Base-by-base conservation (phyloP, 2,888 invertebrate genomes). In the Andrena minutula region DNA sequence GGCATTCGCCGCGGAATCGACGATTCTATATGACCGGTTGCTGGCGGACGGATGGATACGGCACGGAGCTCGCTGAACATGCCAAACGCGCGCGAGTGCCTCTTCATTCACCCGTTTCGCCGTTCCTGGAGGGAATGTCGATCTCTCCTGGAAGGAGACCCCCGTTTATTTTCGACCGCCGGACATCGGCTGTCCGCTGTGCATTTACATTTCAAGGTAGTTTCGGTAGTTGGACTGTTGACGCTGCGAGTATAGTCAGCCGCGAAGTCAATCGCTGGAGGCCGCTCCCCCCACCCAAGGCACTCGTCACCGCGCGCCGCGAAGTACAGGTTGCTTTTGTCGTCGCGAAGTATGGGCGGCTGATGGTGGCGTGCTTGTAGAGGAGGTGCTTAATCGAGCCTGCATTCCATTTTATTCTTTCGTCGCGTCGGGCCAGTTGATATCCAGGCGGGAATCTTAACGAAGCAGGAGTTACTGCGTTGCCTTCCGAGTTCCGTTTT, bases 1-100 rank as follows among this genome's bases (percentile, higher is more conserved):
- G 86, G 89, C 85, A 90, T 89, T 89, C 89, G 85, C 78, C 77
- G 85, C 82, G 88, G 90, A 89, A 89, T 89, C 88, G 89, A 77
- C 73, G 72, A 73, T 49, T 84, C 82, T 77, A 82, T 86, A 79
- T 84, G 82, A 84, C 72, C 84, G 84, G 82, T 41, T 77, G 84
- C 69, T 77, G 84, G 65, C 77, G 83, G 41, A 81, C 76, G 80
- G 81, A 85, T 81, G 88, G 69, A 88, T 80, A 82, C 80, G 76
- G 83, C 78, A 76, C 88, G 90, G 86, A 90, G 87, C 88, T 41
- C 88, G 86, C 75, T 79, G 86, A 88, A 88, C 88, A 79, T 79
- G 86, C 83, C 89, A 65, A 79, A 86, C 86, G 89, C 85, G 75
- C 75, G 66, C 32, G 56, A 63, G 56, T 70, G 72, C 56, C 56